These are phyloP conservation scores for Calliopsis andreniformis DNA, from an alignment of 1,140 invertebrate species.

Conservation along the genomic window DNA sequence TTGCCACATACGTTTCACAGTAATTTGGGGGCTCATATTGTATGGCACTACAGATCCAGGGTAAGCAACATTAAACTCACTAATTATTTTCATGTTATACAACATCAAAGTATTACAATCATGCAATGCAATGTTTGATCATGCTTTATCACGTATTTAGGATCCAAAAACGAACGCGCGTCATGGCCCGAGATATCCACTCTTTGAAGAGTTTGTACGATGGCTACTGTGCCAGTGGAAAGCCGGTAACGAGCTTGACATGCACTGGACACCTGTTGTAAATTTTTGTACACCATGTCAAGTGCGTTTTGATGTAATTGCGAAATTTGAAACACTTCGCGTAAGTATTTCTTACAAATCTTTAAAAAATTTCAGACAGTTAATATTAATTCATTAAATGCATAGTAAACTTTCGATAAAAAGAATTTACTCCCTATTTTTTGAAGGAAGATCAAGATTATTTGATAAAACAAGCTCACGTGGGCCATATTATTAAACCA, in stretches of 20 bases:
- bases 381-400: no score
- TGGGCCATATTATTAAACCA: constrained; percentile 89
- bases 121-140: no score
- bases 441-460: constrained; percentile 91
- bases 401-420: not conserved
- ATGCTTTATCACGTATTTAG: no score
- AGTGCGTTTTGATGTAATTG: constrained; percentile 92
- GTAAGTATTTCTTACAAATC: constrained; percentile 71
- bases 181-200: constrained; percentile 84
- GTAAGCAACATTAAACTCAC: no score
- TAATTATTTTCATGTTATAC: not conserved
- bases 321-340: constrained; percentile 93
- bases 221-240: constrained; percentile 87
- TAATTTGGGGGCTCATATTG: constrained; percentile 88
- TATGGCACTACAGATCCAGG: constrained; percentile 86
- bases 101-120: no score
- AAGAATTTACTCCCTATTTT: constrained; percentile 26
- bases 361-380: not conserved
- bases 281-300: constrained; percentile 95
- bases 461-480: constrained; percentile 88
- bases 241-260: constrained; percentile 87
- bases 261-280: constrained; percentile 94
- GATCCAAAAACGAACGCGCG: constrained; percentile 71
- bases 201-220: constrained; percentile 89
- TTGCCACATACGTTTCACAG: constrained; percentile 90